These are phyloP conservation scores for Nannobrachium achirus DNA, from an alignment of 2,113 vertebrate genomes.

Conservation along the genomic window DNA sequence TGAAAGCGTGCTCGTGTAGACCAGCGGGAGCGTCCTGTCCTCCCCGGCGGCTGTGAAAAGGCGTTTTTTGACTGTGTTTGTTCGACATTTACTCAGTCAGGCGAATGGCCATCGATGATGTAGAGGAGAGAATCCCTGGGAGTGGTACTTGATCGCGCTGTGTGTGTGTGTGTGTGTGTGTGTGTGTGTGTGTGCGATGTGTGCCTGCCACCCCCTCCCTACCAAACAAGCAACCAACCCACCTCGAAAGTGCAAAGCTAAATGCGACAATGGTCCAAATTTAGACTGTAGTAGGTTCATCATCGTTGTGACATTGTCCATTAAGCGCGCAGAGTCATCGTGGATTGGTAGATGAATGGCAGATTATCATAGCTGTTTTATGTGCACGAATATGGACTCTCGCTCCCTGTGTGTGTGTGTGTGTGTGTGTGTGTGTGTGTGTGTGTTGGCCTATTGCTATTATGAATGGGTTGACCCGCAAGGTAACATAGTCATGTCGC, in stretches of 20 bases:
- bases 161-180: too few relatives aligned
- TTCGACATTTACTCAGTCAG: slow-evolving; percentile 24
- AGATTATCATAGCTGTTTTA: too few relatives aligned
- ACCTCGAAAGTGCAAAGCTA: too few relatives aligned
- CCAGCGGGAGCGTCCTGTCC: too few relatives aligned
- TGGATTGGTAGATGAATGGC: too few relatives aligned
- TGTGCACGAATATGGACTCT: too few relatives aligned
- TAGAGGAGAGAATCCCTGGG: slow-evolving; percentile 62
- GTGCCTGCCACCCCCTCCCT: slow-evolving; percentile 4
- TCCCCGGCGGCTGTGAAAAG: too few relatives aligned
- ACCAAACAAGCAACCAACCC: too few relatives aligned
- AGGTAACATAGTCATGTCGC: too few relatives aligned
- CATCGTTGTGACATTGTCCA: neutral
- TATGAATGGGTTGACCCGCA: neutral
- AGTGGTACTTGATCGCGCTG: slow-evolving; percentile 59
- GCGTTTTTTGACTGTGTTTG: neutral
- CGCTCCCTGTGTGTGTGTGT: neutral
- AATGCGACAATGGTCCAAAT: neutral
- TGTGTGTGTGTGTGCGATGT: slow-evolving; percentile 40
- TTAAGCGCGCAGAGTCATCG: too few relatives aligned
- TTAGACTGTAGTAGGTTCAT: neutral
- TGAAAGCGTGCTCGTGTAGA: too few relatives aligned
- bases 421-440: neutral
- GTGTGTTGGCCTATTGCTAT: slow-evolving; percentile 1
- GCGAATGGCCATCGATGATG: slow-evolving; percentile 61